Base-by-base conservation (phyloP, 1,140 invertebrate species). In the Dolichoris vasculosae region DNA sequence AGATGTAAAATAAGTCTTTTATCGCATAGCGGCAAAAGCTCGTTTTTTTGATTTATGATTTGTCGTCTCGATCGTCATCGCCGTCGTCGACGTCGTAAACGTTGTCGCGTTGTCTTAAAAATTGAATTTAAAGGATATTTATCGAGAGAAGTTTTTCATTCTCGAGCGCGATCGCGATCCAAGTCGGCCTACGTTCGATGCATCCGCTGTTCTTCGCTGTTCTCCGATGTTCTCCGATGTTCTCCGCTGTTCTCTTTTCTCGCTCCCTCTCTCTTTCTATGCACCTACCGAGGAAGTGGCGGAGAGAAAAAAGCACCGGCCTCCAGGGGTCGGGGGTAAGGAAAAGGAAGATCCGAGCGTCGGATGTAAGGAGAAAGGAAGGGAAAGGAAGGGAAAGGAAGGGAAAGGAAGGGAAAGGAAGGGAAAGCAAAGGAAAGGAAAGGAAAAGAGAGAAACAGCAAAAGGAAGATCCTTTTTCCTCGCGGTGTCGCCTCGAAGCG, bases 391-490 rank as follows among this genome's bases (percentile, higher is more conserved):
- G 20, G 69, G 63, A 71, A 43, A 73, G 40, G 80, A 64, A 32
- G 69, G 84, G 32, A 67, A 82, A 76, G 35, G 63, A 76, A 64
- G 77, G 83, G 76, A 83, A 59, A 84, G 40, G 82, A 67, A 78
- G 55, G 59, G 35, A 75, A 63, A 32, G 40, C 38, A 4, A 15
- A 1, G 43, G 79, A 26, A 64, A n/a, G 15, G 77, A 59, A 51
- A 51, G 32, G 38, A 35, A 48, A 85, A 73, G 38, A 88, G 81
- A 86, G 83, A 88, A 77, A 59, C 55, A 59, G 55, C 43, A 38
- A 82, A 73, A 90, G 89, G 85, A 89, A 89, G 87, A 88, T 89
- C 86, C 79, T 89, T 67, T 83, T 64, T 80, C 59, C 46, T 78
- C 67, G 9, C 7, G 67, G 67, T 51, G 77, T 63, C 30, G 32